Evolutionary conservation across 2,888 invertebrate genomes (phyloP).

Genomic region (Drosophila quinaria): DNA sequence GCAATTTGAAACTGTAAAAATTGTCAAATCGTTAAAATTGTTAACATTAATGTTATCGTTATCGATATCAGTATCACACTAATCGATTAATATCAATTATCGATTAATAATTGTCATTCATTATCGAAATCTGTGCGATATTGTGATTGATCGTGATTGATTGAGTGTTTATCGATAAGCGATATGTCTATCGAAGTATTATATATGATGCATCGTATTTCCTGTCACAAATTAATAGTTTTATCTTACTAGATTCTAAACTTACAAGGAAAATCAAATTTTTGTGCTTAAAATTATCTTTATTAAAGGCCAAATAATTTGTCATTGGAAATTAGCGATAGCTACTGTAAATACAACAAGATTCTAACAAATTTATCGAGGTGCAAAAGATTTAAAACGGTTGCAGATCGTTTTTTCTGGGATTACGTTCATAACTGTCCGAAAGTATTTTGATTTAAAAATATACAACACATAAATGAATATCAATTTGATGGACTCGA

Average conservation of each 20-base stretch:
- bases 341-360: too few species aligned
- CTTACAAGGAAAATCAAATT: background rate
- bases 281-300: background rate
- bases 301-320: background rate
- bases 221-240: background rate
- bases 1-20: too few species aligned
- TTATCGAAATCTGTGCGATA: background rate
- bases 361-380: background rate
- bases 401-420: background rate
- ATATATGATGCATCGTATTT: background rate
- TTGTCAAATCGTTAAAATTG: too few species aligned
- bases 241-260: background rate
- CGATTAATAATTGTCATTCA: too few species aligned
- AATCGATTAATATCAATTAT: background rate
- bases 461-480: conserved; percentile 1
- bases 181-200: background rate
- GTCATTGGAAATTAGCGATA: background rate
- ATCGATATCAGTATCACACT: background rate
- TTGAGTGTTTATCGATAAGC: background rate
- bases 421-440: background rate
- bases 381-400: background rate
- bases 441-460: background rate
- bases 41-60: too few species aligned
- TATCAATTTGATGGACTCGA: conserved; percentile 8
- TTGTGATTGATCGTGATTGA: too few species aligned